Evolutionary conservation across 2,888 invertebrate genomes (phyloP).

Genomic region (Escarpia spicata): DNA sequence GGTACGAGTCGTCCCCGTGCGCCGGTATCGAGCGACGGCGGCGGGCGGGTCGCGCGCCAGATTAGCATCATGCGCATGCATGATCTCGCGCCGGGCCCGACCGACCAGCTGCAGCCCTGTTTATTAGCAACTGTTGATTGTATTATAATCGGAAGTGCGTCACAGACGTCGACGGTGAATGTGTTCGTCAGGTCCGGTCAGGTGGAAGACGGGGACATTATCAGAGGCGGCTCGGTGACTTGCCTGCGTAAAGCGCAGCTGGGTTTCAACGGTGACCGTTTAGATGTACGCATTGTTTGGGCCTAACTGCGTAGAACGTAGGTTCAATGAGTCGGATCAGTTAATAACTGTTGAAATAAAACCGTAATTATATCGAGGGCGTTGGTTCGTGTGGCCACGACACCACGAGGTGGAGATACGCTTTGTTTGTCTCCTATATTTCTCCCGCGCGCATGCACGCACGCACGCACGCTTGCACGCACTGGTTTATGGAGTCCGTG

Average conservation of each 20-base stretch:
- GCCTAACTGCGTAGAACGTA: background rate
- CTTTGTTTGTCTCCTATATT: background rate
- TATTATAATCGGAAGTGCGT: background rate
- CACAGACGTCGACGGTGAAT: background rate
- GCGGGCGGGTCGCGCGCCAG: slow-evolving; percentile 4
- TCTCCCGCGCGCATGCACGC: background rate
- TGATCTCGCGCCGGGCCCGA: background rate
- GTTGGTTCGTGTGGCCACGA: background rate
- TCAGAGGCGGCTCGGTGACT: background rate
- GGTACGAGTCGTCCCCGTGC: background rate
- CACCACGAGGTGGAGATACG: background rate
- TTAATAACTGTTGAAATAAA: background rate
- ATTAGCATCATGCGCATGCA: slow-evolving; percentile 13
- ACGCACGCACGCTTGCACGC: background rate
- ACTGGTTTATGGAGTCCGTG: background rate
- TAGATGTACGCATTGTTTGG: background rate
- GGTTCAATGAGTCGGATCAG: background rate
- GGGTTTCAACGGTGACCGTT: background rate
- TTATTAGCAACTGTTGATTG: slow-evolving; percentile 16
- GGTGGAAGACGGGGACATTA: background rate
- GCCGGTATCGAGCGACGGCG: background rate
- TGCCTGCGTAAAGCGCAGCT: background rate
- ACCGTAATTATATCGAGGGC: background rate
- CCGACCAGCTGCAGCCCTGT: background rate
- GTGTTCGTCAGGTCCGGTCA: background rate